A percentile compares a stretch with the other conserved stretches of the same genome.
phyloP scores from a whole-genome alignment of 2,888 invertebrate genomes.

The Adela reaumurella region DNA sequence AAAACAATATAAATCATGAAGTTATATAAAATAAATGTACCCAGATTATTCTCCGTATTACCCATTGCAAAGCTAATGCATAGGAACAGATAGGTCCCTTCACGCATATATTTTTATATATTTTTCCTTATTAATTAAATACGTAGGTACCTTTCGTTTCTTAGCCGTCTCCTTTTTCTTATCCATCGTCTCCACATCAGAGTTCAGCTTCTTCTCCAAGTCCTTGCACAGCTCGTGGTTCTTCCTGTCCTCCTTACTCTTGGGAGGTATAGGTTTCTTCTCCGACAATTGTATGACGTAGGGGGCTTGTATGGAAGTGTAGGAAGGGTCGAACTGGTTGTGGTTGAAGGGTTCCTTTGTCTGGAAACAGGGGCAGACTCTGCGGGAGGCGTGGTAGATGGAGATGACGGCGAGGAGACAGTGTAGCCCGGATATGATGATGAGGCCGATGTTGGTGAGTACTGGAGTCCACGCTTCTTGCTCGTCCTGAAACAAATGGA shows the following conservation, averaged over 20 bases:
- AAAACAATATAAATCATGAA: no score
- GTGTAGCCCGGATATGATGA: conserved; percentile 57
- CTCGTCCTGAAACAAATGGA: conserved; percentile 40
- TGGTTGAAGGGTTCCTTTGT: conserved; percentile 45
- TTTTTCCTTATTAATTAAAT: no score
- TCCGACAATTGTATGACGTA: conserved; percentile 40
- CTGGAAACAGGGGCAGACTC: conserved; percentile 56
- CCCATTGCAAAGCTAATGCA: no score
- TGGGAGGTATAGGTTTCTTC: conserved; percentile 22
- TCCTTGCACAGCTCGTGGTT: conserved; percentile 36
- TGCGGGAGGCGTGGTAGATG: conserved; percentile 51
- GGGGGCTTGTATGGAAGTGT: conserved; percentile 25
- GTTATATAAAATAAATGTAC: no score
- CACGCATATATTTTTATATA: no score
- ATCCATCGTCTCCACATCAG: conserved; percentile 30
- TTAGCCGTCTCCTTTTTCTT: conserved; percentile 18
- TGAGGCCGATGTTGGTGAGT: conserved; percentile 59
- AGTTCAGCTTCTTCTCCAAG: conserved; percentile 37
- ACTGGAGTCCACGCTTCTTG: conserved; percentile 58
- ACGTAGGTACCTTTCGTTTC: no score
- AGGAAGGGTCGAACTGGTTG: conserved; percentile 47
- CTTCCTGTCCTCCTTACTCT: conserved; percentile 20
- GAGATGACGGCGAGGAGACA: conserved; percentile 50
- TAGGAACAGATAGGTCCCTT: no score
- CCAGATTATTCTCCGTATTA: no score